Percentiles rank a stretch among this genome's conserved stretches.
phyloP scores from a whole-genome alignment of 2,888 invertebrate species.

The Leptopterna dolabrata region DNA sequence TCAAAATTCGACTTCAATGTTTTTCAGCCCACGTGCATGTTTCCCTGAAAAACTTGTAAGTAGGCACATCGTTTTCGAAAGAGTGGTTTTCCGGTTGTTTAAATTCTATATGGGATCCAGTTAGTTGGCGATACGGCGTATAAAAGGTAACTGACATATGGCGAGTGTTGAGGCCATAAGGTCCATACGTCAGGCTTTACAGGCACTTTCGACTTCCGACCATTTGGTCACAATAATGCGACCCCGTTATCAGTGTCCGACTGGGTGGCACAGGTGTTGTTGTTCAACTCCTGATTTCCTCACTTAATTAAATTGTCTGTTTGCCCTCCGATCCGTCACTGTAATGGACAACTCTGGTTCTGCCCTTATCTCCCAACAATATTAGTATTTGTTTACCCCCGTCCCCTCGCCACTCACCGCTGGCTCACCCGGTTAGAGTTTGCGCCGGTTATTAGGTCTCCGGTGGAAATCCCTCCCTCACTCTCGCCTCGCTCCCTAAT shows the following conservation, averaged over 20 bases:
- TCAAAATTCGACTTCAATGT: no score
- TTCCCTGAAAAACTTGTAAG: no score
- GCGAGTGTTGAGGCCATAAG: not conserved
- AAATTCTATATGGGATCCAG: no score
- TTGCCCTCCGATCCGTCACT: conserved; percentile 42
- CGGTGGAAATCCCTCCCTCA: no score
- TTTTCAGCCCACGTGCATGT: no score
- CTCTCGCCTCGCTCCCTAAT: not conserved
- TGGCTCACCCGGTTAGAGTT: not conserved
- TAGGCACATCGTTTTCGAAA: no score
- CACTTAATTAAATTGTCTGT: conserved; percentile 42
- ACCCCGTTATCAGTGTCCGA: not conserved
- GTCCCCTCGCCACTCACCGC: not conserved
- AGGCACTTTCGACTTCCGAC: not conserved
- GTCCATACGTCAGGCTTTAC: not conserved
- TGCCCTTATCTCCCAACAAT: conserved; percentile 31
- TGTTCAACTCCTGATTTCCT: conserved; percentile 45
- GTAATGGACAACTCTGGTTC: conserved; percentile 42
- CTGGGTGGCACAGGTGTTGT: conserved; percentile 43
- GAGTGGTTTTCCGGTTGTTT: no score
- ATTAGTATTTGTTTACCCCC: conserved; percentile 33
- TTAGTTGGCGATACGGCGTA: no score
- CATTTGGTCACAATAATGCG: conserved; percentile 11
- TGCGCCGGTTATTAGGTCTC: no score
- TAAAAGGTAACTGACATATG: not conserved